These are phyloP conservation scores for Gymnoscopelus microlampas DNA, from an alignment of 2,797 vertebrate species.

Conservation along the genomic window DNA sequence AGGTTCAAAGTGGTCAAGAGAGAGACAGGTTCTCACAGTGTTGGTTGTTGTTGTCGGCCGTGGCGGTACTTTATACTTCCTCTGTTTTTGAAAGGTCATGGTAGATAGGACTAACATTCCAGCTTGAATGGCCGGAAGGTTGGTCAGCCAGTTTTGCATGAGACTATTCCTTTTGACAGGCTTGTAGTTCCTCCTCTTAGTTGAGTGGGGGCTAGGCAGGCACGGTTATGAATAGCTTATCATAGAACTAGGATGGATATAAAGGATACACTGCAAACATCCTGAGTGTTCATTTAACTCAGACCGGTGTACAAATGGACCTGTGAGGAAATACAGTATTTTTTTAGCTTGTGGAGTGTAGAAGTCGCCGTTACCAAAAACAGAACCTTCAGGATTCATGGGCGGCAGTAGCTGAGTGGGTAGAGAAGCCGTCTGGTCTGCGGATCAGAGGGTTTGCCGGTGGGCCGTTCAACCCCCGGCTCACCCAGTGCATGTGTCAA, in stretches of 20 bases:
- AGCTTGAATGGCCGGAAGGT: constrained; percentile 73
- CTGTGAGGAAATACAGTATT: no score
- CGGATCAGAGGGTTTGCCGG: no score
- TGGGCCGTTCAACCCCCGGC: no score
- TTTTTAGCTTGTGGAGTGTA: no score
- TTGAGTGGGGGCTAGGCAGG: background rate
- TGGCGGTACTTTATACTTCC: constrained; percentile 55
- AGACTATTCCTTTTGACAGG: constrained; percentile 59
- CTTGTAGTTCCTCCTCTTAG: constrained; percentile 50
- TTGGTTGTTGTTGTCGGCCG: background rate
- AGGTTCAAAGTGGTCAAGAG: no score
- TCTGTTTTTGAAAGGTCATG: constrained; percentile 64
- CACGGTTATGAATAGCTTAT: constrained; percentile 41
- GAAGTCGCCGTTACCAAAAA: no score
- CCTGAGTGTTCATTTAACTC: no score
- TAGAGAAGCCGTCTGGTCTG: no score
- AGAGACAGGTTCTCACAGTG: constrained; percentile 35
- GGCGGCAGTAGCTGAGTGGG: no score
- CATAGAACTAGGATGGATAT: constrained; percentile 1
- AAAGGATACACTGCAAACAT: constrained; percentile 12
- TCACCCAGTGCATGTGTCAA: no score
- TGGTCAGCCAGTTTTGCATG: constrained; percentile 52
- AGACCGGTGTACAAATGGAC: no score
- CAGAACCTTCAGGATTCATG: no score
- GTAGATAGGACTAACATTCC: constrained; percentile 63